phyloP scores from a whole-genome alignment of 2,113 vertebrate species.

The Camelus bactrianus region DNA sequence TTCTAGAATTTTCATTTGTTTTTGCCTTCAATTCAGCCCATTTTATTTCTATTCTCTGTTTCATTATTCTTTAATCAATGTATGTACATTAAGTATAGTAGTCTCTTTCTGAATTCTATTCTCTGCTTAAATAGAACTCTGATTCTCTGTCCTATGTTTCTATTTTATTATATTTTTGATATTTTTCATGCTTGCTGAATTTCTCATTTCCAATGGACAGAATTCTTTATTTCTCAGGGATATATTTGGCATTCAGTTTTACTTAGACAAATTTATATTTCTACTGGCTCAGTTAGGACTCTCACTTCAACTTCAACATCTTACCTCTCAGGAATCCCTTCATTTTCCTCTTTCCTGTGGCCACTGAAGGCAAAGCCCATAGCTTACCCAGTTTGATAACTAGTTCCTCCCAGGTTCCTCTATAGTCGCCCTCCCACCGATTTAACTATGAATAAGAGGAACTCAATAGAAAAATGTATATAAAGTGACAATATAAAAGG shows the following conservation, averaged over 20 bases:
- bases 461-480: background rate
- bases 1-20: conserved; percentile 29
- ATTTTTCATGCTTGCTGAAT: background rate
- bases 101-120: background rate
- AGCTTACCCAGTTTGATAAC: background rate
- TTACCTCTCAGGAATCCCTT: background rate
- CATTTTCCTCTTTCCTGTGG: background rate
- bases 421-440: background rate
- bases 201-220: background rate
- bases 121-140: background rate
- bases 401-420: background rate
- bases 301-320: background rate
- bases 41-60: background rate
- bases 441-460: background rate
- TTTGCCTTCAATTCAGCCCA: background rate
- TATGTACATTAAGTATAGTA: background rate
- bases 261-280: background rate
- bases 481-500: background rate
- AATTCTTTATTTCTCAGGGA: background rate
- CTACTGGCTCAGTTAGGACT: background rate
- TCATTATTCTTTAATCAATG: conserved; percentile 8
- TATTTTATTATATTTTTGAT: background rate
- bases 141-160: background rate
- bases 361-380: background rate
- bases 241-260: background rate